Evolutionary conservation across 2,888 invertebrate species (phyloP).

Genomic region (Spisula solida): DNA sequence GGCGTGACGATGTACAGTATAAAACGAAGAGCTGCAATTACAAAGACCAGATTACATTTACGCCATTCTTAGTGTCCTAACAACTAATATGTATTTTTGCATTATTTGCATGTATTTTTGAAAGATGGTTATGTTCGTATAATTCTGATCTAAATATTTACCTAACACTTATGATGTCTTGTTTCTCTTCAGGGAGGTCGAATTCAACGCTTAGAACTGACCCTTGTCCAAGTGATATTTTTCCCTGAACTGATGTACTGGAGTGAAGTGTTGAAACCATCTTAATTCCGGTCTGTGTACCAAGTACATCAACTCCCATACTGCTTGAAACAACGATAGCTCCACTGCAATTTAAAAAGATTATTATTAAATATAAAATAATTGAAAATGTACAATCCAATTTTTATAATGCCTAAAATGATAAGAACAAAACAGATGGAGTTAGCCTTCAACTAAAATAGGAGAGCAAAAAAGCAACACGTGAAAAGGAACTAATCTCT

Average conservation of each 20-base stretch:
- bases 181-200: slow-evolving; percentile 94
- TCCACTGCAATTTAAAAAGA: slow-evolving; percentile 89
- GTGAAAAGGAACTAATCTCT: too few species aligned
- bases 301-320: slow-evolving; percentile 94
- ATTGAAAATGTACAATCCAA: too few species aligned
- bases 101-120: neutral
- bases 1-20: slow-evolving; percentile 86
- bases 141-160: slow-evolving; percentile 75
- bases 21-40: slow-evolving; percentile 83
- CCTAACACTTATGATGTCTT: slow-evolving; percentile 94
- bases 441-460: too few species aligned
- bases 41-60: neutral
- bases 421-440: too few species aligned
- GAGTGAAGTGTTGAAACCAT: slow-evolving; percentile 95
- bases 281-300: slow-evolving; percentile 94
- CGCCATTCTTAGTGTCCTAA: too few species aligned
- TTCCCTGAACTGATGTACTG: slow-evolving; percentile 93
- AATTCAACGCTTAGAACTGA: slow-evolving; percentile 92
- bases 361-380: neutral
- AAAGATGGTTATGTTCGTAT: neutral
- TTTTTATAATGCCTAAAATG: too few species aligned
- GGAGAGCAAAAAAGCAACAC: too few species aligned
- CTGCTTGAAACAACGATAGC: slow-evolving; percentile 94
- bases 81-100: too few species aligned
- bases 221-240: slow-evolving; percentile 91